These are phyloP conservation scores for Mamestra brassicae DNA, from an alignment of 2,888 invertebrate species.

Conservation along the genomic window DNA sequence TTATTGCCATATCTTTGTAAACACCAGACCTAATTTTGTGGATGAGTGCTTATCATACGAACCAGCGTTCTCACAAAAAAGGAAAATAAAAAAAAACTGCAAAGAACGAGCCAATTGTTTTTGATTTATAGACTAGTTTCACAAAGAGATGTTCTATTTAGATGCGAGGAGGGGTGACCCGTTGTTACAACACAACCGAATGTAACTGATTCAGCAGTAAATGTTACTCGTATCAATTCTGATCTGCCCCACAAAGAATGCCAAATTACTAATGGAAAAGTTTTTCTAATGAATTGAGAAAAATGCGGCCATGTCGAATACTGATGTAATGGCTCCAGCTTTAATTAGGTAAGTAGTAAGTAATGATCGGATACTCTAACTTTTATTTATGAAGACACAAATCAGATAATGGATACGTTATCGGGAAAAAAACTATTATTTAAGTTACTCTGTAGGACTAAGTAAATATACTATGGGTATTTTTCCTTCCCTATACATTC, in stretches of 20 bases:
- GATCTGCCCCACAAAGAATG: slow-evolving; percentile 59
- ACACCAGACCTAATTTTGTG: slow-evolving; percentile 62
- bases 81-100: slow-evolving; percentile 56
- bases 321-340: slow-evolving; percentile 55
- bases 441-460: slow-evolving; percentile 4
- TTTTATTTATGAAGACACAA: slow-evolving; percentile 45
- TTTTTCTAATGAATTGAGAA: slow-evolving; percentile 66
- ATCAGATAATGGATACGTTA: slow-evolving; percentile 38
- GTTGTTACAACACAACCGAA: slow-evolving; percentile 57
- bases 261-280: slow-evolving; percentile 68
- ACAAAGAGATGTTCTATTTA: slow-evolving; percentile 68
- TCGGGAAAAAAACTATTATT: slow-evolving; percentile 17
- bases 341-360: slow-evolving; percentile 62
- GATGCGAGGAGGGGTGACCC: slow-evolving; percentile 65
- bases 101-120: slow-evolving; percentile 65
- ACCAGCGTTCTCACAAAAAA: slow-evolving; percentile 48
- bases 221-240: slow-evolving; percentile 62
- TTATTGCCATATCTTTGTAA: slow-evolving; percentile 61
- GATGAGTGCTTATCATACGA: slow-evolving; percentile 60
- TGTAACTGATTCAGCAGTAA: slow-evolving; percentile 64
- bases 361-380: slow-evolving; percentile 53
- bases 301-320: slow-evolving; percentile 60
- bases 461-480: background rate
- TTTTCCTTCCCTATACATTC: slow-evolving; percentile 6
- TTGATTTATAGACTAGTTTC: slow-evolving; percentile 65